A percentile compares a stretch with the other conserved stretches of the same genome.
Conservation (phyloP, 2,797 vertebrate genomes). For the Sebastes steindachneri region DNA sequence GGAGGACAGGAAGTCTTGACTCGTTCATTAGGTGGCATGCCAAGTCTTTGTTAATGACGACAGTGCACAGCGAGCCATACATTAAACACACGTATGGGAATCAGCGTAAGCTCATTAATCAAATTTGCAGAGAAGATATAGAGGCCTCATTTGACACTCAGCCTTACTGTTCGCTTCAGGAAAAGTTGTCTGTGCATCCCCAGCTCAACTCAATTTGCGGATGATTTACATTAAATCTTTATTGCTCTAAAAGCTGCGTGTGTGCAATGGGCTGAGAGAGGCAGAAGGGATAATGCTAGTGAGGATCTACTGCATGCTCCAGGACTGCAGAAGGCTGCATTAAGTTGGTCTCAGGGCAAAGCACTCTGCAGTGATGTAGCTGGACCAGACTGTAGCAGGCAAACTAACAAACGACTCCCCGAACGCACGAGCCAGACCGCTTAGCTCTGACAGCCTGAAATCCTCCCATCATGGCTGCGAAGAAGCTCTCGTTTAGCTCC, state of each 20-base stretch:
- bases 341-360: conserved; percentile 53
- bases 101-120: conserved; percentile 50
- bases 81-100: conserved; percentile 44
- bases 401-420: conserved; percentile 36
- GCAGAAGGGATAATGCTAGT: conserved; percentile 11
- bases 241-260: conserved; percentile 33
- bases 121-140: conserved; percentile 12
- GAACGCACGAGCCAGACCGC: conserved; percentile 31
- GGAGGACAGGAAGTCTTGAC: conserved; percentile 26
- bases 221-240: conserved; percentile 46
- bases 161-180: background rate
- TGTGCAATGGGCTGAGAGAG: conserved; percentile 1
- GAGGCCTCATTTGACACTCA: conserved; percentile 1
- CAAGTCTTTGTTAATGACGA: conserved; percentile 29
- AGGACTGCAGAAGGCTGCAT: conserved; percentile 44
- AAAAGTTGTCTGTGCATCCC: conserved; percentile 1
- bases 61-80: conserved; percentile 25
- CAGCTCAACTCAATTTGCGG: conserved; percentile 27
- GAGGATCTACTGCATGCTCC: conserved; percentile 29
- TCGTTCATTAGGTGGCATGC: conserved; percentile 32
- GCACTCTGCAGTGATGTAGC: conserved; percentile 46
- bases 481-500: conserved; percentile 33
- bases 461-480: conserved; percentile 23
- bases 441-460: conserved; percentile 44
- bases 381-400: conserved; percentile 27